Evolutionary conservation across 2,888 invertebrate species (phyloP), one percentile per base, ranked within the genome.

Genomic region (Xestobium rufovillosum): DNA sequence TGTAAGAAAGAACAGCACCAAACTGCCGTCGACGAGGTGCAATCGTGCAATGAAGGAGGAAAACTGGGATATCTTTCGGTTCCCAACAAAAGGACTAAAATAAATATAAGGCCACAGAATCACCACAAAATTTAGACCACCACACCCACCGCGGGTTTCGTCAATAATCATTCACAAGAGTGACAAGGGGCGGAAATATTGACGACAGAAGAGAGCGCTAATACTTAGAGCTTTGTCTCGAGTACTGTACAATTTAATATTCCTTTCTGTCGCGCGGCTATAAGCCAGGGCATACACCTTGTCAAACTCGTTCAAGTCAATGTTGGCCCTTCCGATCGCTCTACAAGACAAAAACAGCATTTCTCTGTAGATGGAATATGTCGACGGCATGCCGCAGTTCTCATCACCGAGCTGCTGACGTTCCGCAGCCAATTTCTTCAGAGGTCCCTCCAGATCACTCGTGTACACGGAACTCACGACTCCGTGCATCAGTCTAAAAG

Each of bases 301-400:
- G 66, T 96, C 95, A 58, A 95, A 84, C 14, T 83, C 83, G 55
- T 83, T 82, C 44, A 81, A 73, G 67, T 95, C 90, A 49, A 95
- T 86, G 61, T 89, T 87, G 43, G 84, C 79, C 46, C 86, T 76
- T 35, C 92, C 94, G 43, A 92, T 75, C 9, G 84, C 88, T 33
- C 82, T 81, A 60, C 94, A 80, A 16, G 91, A 83, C 45, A 97
- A 73, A 72, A 92, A 96, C 36, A 96, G 69, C 47, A 96, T 83
- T 66, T 97, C 96, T 58, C 96, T 76, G 70, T 81, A 88, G 53
- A 85, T 78, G 56, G 72, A 82, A 67, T 77, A 74, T 49, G 74
- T 75, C n/a, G n/a, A n/a, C n/a, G n/a, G n/a, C n/a, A n/a, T n/a
- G n/a, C n/a, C n/a, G n/a, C n/a, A n/a, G n/a, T n/a, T n/a, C n/a